Base-by-base conservation (phyloP, 2,113 vertebrate genomes). In the Thermophis baileyi region DNA sequence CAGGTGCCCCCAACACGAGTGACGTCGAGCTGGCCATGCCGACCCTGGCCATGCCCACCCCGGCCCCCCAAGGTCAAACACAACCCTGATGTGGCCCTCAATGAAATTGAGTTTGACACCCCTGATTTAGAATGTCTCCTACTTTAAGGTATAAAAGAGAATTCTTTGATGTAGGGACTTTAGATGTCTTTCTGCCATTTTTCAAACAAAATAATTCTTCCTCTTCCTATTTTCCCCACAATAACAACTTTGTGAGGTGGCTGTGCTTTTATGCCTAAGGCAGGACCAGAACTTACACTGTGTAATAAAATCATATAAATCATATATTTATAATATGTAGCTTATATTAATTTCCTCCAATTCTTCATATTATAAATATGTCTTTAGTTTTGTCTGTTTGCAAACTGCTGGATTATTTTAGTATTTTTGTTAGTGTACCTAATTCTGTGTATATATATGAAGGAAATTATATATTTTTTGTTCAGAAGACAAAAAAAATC, bases 341-440 rank as follows among this genome's bases (percentile, higher is more conserved):
- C 35, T 91, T 60, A 50, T 50, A 54, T 54, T 54, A 54, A 54
- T 88, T 94, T 12, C 63, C 93, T 93, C 93, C 20, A 89, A 22
- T 40, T 51, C n/a, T 69, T 53, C 92, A 96, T 89, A 87, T 20
- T 0, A 46, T 57, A 92, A 91, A 93, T 90, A 14, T 85, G 60
- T 10, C 0, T 55, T 93, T 16, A 93, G 57, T 91, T 8, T 90
- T 85, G 47, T 40, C 25, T 25, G 40, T 88, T 94, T 93, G 46
- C 51, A 27, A 53, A 7, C 22, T n/a, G 94, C 93, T 74, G 90
- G 91, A 22, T 94, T 93, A 88, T 30, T 40, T 6, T 88, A 60
- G 11, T 92, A 60, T 25, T 3, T 51, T 69, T n/a, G 50, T 35
- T 51, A 69, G 57, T 44, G 10, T 24, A 35, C 2, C 49, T 30